Percentiles rank a stretch among this genome's conserved stretches.
phyloP scores from a whole-genome alignment of 2,113 vertebrate species.

The Misgurnus mizolepis region DNA sequence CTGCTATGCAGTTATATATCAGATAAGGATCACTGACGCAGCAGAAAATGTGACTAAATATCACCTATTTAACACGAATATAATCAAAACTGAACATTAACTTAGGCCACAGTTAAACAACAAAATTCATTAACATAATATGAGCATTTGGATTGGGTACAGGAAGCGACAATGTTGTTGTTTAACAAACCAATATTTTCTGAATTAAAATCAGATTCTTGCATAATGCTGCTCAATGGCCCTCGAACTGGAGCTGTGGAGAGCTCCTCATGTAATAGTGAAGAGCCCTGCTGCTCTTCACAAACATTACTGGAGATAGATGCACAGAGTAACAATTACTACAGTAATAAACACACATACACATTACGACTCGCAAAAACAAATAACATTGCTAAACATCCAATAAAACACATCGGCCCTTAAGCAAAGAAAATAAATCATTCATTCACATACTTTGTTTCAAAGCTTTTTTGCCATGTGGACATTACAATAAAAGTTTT shows the following conservation, averaged over 20 bases:
- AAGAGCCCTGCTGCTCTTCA: conserved; percentile 4
- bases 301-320: conserved; percentile 18
- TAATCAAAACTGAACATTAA: background rate
- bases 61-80: conserved; percentile 5
- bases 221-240: background rate
- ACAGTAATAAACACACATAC: background rate
- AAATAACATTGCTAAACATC: background rate
- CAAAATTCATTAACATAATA: no score
- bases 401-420: background rate
- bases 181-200: background rate
- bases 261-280: conserved; percentile 13
- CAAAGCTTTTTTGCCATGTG: background rate
- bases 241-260: conserved; percentile 27
- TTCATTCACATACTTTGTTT: background rate
- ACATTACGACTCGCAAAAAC: background rate
- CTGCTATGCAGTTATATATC: conserved; percentile 29
- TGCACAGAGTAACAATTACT: conserved; percentile 6
- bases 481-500: background rate
- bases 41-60: background rate
- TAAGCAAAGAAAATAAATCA: background rate
- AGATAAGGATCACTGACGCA: conserved; percentile 13
- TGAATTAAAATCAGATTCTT: conserved; percentile 16
- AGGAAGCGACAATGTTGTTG: background rate
- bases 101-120: background rate
- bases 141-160: background rate